A percentile compares a stretch with the other conserved stretches of the same genome.
Conservation (phyloP, 2,113 vertebrate species). For the Paradisaea rubra region DNA sequence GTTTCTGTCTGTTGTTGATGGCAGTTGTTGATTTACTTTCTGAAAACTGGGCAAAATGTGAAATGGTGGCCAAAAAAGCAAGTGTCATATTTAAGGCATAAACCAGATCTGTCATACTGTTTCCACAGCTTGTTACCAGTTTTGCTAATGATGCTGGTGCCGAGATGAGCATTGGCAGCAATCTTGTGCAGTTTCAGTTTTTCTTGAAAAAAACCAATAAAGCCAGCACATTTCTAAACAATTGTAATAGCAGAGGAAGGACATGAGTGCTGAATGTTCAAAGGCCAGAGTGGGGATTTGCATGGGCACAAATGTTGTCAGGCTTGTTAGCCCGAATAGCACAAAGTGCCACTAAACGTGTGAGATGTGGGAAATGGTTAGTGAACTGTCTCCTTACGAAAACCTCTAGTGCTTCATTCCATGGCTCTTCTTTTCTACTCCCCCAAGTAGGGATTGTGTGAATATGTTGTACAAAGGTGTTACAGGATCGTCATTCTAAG, state of each 20-base stretch:
- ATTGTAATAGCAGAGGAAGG: not conserved
- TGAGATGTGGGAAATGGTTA: not conserved
- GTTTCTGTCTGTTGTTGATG: too few species aligned
- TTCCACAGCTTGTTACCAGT: not conserved
- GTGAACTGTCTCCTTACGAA: not conserved
- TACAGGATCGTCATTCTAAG: not conserved
- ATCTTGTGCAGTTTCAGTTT: not conserved
- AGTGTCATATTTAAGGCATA: not conserved
- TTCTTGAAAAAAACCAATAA: not conserved
- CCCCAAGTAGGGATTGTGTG: not conserved
- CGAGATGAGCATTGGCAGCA: not conserved
- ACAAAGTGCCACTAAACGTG: not conserved
- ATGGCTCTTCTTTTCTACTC: not conserved
- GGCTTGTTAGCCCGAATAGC: not conserved
- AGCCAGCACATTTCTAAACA: not conserved
- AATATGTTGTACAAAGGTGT: not conserved
- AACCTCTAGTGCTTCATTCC: not conserved
- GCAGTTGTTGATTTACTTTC: not conserved
- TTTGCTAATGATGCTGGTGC: not conserved
- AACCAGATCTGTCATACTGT: not conserved
- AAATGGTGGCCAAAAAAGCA: not conserved
- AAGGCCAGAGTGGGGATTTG: not conserved
- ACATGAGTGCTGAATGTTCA: not conserved
- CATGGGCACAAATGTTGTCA: not conserved
- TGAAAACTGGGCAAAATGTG: not conserved